These are phyloP conservation scores for Hoplodrina blanda DNA, from an alignment of 2,888 invertebrate genomes.

Conservation along the genomic window DNA sequence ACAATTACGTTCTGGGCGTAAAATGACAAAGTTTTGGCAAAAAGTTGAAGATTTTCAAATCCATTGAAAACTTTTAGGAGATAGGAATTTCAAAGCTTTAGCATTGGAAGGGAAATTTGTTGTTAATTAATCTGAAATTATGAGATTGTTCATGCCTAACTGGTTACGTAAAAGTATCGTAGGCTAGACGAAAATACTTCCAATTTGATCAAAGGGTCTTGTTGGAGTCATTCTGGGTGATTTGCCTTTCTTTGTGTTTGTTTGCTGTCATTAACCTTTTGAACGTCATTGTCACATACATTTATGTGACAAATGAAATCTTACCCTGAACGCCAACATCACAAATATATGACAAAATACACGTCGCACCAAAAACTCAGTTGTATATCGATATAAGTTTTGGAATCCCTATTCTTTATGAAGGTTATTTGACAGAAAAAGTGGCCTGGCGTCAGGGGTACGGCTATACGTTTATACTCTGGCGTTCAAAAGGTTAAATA, in stretches of 20 bases:
- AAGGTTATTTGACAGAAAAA: too few relatives aligned
- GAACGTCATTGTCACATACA: too few relatives aligned
- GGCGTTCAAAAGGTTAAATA: too few relatives aligned
- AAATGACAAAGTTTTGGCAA: conserved; percentile 64
- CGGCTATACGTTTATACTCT: too few relatives aligned
- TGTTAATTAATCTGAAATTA: conserved; percentile 62
- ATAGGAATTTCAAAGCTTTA: conserved; percentile 59
- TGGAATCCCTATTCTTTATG: too few relatives aligned
- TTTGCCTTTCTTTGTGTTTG: conserved; percentile 8
- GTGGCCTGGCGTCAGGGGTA: too few relatives aligned
- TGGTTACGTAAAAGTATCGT: conserved; percentile 44
- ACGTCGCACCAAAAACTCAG: too few relatives aligned
- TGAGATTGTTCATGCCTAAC: conserved; percentile 55
- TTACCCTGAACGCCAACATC: too few relatives aligned
- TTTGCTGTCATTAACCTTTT: conserved; percentile 6
- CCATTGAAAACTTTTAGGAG: conserved; percentile 63
- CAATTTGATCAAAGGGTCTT: conserved; percentile 31
- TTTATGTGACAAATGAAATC: too few relatives aligned
- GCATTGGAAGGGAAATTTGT: conserved; percentile 51
- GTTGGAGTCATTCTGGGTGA: conserved; percentile 18
- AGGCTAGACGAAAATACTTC: conserved; percentile 15
- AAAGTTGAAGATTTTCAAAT: conserved; percentile 59
- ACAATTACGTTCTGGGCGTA: conserved; percentile 56
- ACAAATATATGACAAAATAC: too few relatives aligned
- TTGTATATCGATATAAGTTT: too few relatives aligned